A percentile compares a stretch with the other conserved stretches of the same genome.
Evolutionary conservation across 1,140 invertebrate species (phyloP).

Genomic region (Melanaphis sacchari): DNA sequence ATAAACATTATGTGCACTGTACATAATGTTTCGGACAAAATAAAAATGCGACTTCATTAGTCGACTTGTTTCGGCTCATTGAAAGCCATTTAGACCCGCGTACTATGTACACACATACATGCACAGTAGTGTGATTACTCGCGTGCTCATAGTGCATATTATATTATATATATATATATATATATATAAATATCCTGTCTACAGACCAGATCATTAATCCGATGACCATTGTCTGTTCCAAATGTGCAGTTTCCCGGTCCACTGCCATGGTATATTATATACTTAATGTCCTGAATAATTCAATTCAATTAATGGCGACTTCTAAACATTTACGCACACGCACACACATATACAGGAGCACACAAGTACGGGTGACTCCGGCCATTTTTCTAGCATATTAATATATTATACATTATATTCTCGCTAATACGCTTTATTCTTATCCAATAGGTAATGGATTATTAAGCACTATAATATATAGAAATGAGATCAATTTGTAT

Average conservation of each 20-base stretch:
- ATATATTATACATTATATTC: neutral
- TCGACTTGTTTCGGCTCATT: slow-evolving; percentile 21
- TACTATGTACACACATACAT: neutral
- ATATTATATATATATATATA: neutral
- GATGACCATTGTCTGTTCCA: slow-evolving; percentile 39
- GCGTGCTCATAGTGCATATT: neutral
- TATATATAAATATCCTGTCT: neutral
- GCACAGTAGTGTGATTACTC: slow-evolving; percentile 21
- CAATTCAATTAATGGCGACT: slow-evolving; percentile 47
- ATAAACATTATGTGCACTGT: neutral
- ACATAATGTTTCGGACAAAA: slow-evolving; percentile 21
- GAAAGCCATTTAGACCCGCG: slow-evolving; percentile 23
- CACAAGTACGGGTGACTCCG: neutral
- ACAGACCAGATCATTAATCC: slow-evolving; percentile 12
- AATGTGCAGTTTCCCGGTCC: slow-evolving; percentile 7
- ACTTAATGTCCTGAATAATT: slow-evolving; percentile 56
- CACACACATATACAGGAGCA: neutral
- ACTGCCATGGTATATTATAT: neutral
- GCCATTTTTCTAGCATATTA: neutral
- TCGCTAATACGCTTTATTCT: neutral
- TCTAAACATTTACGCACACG: neutral
- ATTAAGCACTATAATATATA: neutral
- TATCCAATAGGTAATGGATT: neutral
- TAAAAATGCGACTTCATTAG: slow-evolving; percentile 55
- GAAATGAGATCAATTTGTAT: neutral